These are phyloP conservation scores for Colletes latitarsis DNA, from an alignment of 1,140 invertebrate species.

Conservation along the genomic window DNA sequence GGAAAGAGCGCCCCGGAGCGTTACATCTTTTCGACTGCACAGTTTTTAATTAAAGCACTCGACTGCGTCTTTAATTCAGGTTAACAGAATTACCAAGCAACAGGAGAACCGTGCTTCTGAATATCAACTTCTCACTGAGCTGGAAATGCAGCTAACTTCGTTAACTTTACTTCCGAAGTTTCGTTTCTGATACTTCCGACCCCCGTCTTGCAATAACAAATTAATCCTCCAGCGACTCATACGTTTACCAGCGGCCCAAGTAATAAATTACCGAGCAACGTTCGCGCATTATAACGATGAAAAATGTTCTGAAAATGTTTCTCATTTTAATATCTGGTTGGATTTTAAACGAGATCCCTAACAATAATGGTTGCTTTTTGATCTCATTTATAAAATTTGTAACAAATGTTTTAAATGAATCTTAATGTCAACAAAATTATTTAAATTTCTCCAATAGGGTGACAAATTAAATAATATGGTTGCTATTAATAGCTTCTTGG, in stretches of 20 bases:
- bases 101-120: constrained; percentile 22
- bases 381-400: too few relatives aligned
- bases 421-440: too few relatives aligned
- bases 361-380: too few relatives aligned
- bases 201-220: constrained; percentile 30
- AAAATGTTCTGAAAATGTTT: too few relatives aligned
- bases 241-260: not conserved
- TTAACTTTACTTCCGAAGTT: constrained; percentile 34
- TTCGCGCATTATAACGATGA: too few relatives aligned
- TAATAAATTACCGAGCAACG: too few relatives aligned
- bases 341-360: too few relatives aligned
- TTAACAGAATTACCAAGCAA: constrained; percentile 45
- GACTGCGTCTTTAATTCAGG: not conserved
- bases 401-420: too few relatives aligned
- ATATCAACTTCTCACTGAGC: constrained; percentile 33
- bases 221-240: constrained; percentile 4
- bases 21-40: not conserved
- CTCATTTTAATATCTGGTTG: too few relatives aligned
- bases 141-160: constrained; percentile 36
- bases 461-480: too few relatives aligned
- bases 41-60: constrained; percentile 40
- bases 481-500: too few relatives aligned
- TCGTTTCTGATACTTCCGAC: constrained; percentile 11
- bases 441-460: too few relatives aligned
- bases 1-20: not conserved